These are phyloP conservation scores for Halichoeres trimaculatus DNA, from an alignment of 2,113 vertebrate species.

Conservation along the genomic window DNA sequence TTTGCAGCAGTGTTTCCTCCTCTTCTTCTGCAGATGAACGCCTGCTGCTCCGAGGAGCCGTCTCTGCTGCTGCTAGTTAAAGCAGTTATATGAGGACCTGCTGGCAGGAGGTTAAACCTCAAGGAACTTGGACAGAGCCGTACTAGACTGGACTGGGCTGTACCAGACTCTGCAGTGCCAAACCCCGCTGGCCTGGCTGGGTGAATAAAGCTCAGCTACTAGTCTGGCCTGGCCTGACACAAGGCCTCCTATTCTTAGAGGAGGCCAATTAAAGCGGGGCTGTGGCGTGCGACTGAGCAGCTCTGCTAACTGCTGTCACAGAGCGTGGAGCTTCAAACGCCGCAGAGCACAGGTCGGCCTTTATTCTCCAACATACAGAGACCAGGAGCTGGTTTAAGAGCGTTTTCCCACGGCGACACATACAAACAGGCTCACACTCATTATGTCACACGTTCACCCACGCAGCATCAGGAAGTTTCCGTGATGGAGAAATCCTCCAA, in stretches of 20 bases:
- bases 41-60: neutral
- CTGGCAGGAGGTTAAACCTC: constrained; percentile 60
- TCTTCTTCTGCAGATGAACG: neutral
- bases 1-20: neutral
- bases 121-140: constrained; percentile 42
- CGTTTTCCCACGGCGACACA: neutral
- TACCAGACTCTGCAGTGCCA: constrained; percentile 37
- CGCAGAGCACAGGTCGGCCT: constrained; percentile 1
- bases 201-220: constrained; percentile 48
- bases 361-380: neutral
- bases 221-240: constrained; percentile 49
- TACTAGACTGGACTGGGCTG: constrained; percentile 42
- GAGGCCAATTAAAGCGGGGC: constrained; percentile 56
- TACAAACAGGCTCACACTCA: neutral
- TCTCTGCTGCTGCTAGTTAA: constrained; percentile 20
- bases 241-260: constrained; percentile 63
- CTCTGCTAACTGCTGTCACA: constrained; percentile 7
- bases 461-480: too few relatives aligned
- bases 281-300: constrained; percentile 30
- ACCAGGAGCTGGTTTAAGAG: neutral
- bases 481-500: too few relatives aligned
- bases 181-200: constrained; percentile 58
- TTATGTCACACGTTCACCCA: neutral
- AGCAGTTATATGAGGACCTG: constrained; percentile 42
- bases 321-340: neutral